Percentiles rank a stretch among this genome's conserved stretches.
phyloP scores from a whole-genome alignment of 1,140 invertebrate genomes.

The Drosophila repleta region DNA sequence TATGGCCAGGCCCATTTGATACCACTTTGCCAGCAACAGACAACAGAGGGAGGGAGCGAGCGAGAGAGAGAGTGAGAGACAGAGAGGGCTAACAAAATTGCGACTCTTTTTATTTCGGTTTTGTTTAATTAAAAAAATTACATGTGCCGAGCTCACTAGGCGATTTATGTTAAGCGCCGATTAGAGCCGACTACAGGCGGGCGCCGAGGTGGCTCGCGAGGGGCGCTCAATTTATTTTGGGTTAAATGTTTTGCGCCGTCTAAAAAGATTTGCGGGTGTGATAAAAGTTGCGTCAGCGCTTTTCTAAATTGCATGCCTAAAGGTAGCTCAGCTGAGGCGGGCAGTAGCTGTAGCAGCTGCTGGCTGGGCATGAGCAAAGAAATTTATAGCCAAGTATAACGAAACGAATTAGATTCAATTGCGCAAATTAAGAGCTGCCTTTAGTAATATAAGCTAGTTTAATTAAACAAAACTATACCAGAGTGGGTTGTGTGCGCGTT shows the following conservation, averaged over 20 bases:
- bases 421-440: too few species aligned
- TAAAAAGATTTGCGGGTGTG: constrained; percentile 55
- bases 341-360: background rate
- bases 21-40: constrained; percentile 19
- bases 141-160: constrained; percentile 57
- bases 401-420: constrained; percentile 3
- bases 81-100: constrained; percentile 23
- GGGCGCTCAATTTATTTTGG: constrained; percentile 66
- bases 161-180: constrained; percentile 76
- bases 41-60: background rate
- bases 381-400: background rate
- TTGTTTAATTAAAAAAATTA: constrained; percentile 60
- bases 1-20: constrained; percentile 53
- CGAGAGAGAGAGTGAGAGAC: background rate
- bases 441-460: too few species aligned
- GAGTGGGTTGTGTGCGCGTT: too few species aligned
- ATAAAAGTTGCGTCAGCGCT: constrained; percentile 67
- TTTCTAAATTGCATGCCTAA: constrained; percentile 29
- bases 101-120: constrained; percentile 38
- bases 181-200: constrained; percentile 43
- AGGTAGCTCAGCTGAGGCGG: background rate
- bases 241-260: constrained; percentile 54
- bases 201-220: background rate
- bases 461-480: too few species aligned
- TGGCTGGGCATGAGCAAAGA: background rate